These are phyloP conservation scores for Ophioderma brevispina DNA, from an alignment of 35 echinoderm and acorn worm species.

Conservation along the genomic window DNA sequence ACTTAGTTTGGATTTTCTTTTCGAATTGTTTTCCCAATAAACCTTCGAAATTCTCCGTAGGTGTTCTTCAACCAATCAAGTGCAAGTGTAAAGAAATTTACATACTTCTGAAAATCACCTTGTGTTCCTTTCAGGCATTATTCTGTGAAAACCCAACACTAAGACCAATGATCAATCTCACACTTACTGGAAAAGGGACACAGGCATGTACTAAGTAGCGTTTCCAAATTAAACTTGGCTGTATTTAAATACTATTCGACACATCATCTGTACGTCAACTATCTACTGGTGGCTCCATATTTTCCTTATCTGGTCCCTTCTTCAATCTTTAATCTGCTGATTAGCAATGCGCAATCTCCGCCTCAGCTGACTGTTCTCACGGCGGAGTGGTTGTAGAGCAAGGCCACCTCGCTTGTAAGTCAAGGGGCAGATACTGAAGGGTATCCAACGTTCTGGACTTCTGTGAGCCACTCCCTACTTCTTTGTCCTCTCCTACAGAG, in stretches of 20 bases:
- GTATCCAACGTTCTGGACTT: slow-evolving; percentile 76
- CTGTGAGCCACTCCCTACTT: slow-evolving; percentile 58
- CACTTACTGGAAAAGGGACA: too few relatives aligned
- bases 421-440: slow-evolving; percentile 64
- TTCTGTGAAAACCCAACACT: too few relatives aligned
- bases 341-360: slow-evolving; percentile 81
- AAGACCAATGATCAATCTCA: too few relatives aligned
- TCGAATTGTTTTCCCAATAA: too few relatives aligned
- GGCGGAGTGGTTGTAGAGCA: slow-evolving; percentile 83
- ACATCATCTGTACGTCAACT: too few relatives aligned
- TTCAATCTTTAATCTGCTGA: slow-evolving; percentile 69
- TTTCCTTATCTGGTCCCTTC: slow-evolving; percentile 9
- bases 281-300: slow-evolving; percentile 7
- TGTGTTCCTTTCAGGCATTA: too few relatives aligned
- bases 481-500: slow-evolving; percentile 55
- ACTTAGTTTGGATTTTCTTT: too few relatives aligned
- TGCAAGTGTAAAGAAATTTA: too few relatives aligned
- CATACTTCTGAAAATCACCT: too few relatives aligned
- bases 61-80: too few relatives aligned
- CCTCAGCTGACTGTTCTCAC: slow-evolving; percentile 86
- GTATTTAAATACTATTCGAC: too few relatives aligned
- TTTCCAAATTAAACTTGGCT: not conserved
- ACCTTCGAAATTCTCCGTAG: too few relatives aligned
- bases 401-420: slow-evolving; percentile 71
- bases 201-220: not conserved